These are phyloP conservation scores for Scartelaos histophorus DNA, from an alignment of 2,113 vertebrate species.

Conservation along the genomic window DNA sequence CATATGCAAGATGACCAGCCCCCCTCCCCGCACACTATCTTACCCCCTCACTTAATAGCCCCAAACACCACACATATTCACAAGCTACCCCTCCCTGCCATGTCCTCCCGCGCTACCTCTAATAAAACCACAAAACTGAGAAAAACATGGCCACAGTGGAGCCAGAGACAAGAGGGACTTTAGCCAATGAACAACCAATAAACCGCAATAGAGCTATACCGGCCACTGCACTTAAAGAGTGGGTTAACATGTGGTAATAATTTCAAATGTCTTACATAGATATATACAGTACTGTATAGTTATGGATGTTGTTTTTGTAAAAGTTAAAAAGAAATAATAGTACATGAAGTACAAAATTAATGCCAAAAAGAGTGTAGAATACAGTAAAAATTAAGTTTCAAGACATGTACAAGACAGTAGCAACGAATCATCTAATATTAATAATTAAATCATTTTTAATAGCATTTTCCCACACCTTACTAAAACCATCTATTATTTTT, in stretches of 20 bases:
- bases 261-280: conserved; percentile 20
- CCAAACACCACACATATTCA: conserved; percentile 17
- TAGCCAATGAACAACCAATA: conserved; percentile 41
- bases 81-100: conserved; percentile 14
- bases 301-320: background rate
- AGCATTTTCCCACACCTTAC: background rate
- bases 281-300: background rate
- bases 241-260: conserved; percentile 20
- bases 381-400: too few relatives aligned
- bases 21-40: conserved; percentile 61
- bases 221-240: conserved; percentile 8
- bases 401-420: background rate
- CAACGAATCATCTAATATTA: background rate
- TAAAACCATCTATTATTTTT: conserved; percentile 1
- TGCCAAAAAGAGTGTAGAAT: background rate
- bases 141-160: conserved; percentile 46
- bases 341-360: background rate
- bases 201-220: conserved; percentile 37
- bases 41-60: conserved; percentile 26
- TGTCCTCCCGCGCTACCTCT: conserved; percentile 38
- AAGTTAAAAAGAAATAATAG: background rate
- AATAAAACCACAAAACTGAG: conserved; percentile 56
- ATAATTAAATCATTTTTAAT: background rate
- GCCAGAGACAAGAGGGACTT: conserved; percentile 38
- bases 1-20: conserved; percentile 48